Base-by-base conservation (phyloP, 2,888 invertebrate species). In the Rhagophthalmus giganteus region DNA sequence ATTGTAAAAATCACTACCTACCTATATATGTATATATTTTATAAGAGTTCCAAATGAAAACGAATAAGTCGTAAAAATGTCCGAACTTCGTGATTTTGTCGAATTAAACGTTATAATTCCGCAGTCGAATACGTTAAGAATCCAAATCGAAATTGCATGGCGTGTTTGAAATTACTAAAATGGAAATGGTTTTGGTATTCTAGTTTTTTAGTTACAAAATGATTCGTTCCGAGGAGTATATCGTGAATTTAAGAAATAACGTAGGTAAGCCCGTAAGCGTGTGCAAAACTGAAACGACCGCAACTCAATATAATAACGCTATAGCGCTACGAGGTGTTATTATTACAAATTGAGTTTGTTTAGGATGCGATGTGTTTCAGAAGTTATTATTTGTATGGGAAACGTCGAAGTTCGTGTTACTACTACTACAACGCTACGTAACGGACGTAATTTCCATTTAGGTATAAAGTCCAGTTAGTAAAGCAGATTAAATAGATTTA, bases 131-230 rank as follows among this genome's bases (percentile, higher is more conserved):
- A 39, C 42, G 54, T 25, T 40, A 41, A 55, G 55, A 57, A 55
- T 46, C 52, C 44, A 48, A 57, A 57, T 39, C 45, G 38, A 38
- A 58, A 58, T 58, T 58, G 44, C 58, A 55, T 55, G 33, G 54
- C 58, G 58, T 58, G 54, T 45, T 51, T 45, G 26, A 46, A 55
- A 58, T 51, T 53, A 48, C 47, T 40, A 51, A 47, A 33, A 24
- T 20, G 3, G 26, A n/a, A 20, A 12, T 37, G 10, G 7, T 24
- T 11, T 13, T 25, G 12, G n/a, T 10, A 25, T 11, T 37, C 6
- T 9, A 15, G 9, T 26, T 37, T 37, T 34, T 37, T 37, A 24
- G 37, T 20, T 37, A 26, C 12, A 25, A 8, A 12, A 4, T 10
- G 11, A 37, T 25, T 34, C 34, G 10, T 25, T 11, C 11, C 26